Evolutionary conservation across 2,888 invertebrate genomes (phyloP), one percentile per base, ranked within the genome.

Genomic region (Gnatocerus cornutus): DNA sequence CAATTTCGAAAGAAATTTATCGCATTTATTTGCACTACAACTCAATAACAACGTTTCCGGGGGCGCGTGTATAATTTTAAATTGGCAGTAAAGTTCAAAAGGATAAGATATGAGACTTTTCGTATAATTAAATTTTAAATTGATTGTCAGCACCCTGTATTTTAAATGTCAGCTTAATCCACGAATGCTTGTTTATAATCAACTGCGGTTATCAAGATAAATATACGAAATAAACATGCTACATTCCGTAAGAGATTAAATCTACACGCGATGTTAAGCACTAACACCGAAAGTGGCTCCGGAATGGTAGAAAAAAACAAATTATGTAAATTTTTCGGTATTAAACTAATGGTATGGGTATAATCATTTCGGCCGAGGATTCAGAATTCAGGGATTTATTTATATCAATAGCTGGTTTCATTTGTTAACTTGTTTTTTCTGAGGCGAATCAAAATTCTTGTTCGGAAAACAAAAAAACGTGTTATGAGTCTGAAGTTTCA

Each of bases 181-280:
- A 69, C 52, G 59, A 70, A 65, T 71, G 63, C 70, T 68, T 68
- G 72, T 71, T 73, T 71, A 73, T 73, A 74, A 74, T 71, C 74
- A 73, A 71, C 56, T 58, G 65, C 56, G 69, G 72, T 71, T 73
- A 74, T 76, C 73, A 69, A 74, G 74, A 76, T 76, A 74, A 73
- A 70, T 68, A 71, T 69, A 71, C 68, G 72, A 73, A 73, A 74
- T 76, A 76, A 76, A 74, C 73, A 74, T 71, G 64, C 73, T 71
- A 73, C 75, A 74, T 76, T 76, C 74, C 73, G 62, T 59, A 66
- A 63, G 45, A 74, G 75, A 76, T 76, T 70, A 69, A 71, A 76
- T 74, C 74, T 72, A 76, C 74, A 76, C 75, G 73, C 74, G 74
- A 74, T 70, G 59, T 58, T 71, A 71, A 72, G 71, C 73, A 72